Evolutionary conservation across 2,797 vertebrate species (phyloP).

Genomic region (Holocentrus rufus): DNA sequence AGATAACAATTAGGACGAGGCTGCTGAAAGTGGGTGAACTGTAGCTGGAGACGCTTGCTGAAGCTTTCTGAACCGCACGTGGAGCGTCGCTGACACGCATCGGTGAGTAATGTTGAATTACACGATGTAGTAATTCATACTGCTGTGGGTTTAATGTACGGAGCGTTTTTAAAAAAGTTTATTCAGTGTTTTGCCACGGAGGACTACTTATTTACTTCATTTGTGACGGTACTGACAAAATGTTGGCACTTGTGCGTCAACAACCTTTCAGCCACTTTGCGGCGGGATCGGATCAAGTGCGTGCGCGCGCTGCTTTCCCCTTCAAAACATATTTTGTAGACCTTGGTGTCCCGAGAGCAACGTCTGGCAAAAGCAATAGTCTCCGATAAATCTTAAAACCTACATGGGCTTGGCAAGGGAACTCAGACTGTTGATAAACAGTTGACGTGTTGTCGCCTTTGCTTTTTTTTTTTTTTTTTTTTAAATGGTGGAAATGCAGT

Average conservation of each 20-base stretch:
- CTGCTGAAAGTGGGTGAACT: slow-evolving; percentile 51
- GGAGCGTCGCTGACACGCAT: slow-evolving; percentile 47
- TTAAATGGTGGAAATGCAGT: no score
- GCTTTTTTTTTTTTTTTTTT: no score
- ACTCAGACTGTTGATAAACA: no score
- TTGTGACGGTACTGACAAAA: neutral
- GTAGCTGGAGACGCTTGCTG: slow-evolving; percentile 46
- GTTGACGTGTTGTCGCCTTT: no score
- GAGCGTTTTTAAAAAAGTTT: slow-evolving; percentile 8
- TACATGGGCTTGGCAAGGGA: no score
- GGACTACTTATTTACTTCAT: neutral
- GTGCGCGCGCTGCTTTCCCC: neutral
- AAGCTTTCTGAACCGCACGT: slow-evolving; percentile 64
- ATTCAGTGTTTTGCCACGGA: neutral
- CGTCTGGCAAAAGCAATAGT: no score
- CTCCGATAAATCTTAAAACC: no score
- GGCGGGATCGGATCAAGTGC: slow-evolving; percentile 3
- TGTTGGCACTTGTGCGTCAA: slow-evolving; percentile 29
- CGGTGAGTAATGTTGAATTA: slow-evolving; percentile 45
- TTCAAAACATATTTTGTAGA: neutral
- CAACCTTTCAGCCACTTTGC: slow-evolving; percentile 19
- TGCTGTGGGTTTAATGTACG: neutral
- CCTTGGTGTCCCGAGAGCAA: neutral
- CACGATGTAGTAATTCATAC: neutral
- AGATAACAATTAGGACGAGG: slow-evolving; percentile 40